Conservation (phyloP, 2,888 invertebrate species). For the Spilarctia lutea region DNA sequence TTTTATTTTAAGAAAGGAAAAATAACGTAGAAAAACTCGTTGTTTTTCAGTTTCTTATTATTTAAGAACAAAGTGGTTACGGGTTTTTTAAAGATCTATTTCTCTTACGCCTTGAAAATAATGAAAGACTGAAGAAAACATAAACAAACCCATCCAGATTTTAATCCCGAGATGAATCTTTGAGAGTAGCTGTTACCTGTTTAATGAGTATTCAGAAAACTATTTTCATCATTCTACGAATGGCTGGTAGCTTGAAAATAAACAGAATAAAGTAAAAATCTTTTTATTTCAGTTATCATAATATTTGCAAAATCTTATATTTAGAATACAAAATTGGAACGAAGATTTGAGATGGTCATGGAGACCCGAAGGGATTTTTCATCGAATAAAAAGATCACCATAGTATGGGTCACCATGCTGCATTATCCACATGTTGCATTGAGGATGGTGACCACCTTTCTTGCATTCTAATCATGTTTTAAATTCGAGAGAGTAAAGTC, state of each 20-base stretch:
- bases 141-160: neutral
- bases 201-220: neutral
- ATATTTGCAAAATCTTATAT: neutral
- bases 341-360: neutral
- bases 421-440: too few relatives aligned
- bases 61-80: neutral
- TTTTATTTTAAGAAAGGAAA: too few relatives aligned
- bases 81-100: neutral
- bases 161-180: neutral
- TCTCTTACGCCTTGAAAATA: neutral
- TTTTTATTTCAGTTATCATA: neutral
- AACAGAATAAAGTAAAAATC: neutral
- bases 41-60: neutral
- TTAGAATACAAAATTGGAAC: neutral
- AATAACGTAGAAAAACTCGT: neutral
- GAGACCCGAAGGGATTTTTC: too few relatives aligned
- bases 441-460: too few relatives aligned
- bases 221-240: neutral
- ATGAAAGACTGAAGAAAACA: neutral
- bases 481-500: too few relatives aligned
- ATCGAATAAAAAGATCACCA: too few relatives aligned
- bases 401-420: too few relatives aligned
- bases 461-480: too few relatives aligned
- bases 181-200: neutral
- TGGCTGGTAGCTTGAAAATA: neutral